These are phyloP conservation scores for Cheilinus undulatus DNA, from an alignment of 2,113 vertebrate species.

Conservation along the genomic window DNA sequence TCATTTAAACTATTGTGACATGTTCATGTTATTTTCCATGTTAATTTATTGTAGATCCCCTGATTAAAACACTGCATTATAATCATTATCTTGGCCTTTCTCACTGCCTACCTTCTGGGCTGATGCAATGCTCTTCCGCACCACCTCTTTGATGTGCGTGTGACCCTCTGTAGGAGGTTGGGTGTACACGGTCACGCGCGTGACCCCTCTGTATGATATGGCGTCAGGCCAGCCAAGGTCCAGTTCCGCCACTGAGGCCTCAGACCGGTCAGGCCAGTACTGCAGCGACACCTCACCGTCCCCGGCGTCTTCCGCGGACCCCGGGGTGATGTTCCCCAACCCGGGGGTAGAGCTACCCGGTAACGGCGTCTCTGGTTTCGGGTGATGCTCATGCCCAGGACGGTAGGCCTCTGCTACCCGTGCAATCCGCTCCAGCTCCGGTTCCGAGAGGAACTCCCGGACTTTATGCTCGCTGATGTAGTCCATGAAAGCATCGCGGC, in stretches of 20 bases:
- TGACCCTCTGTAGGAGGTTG: conserved; percentile 92
- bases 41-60: neutral
- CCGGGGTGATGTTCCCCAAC: conserved; percentile 54
- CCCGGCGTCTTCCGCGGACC: conserved; percentile 60
- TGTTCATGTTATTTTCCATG: neutral
- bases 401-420: conserved; percentile 86
- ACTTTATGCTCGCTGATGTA: conserved; percentile 84
- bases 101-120: conserved; percentile 89
- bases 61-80: neutral
- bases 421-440: conserved; percentile 87
- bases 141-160: conserved; percentile 96
- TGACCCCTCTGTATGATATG: conserved; percentile 92
- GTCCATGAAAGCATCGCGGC: conserved; percentile 87
- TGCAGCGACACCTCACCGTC: conserved; percentile 88
- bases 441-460: conserved; percentile 92
- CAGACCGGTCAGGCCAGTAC: conserved; percentile 96
- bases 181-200: conserved; percentile 92
- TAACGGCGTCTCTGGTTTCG: conserved; percentile 47
- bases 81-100: neutral
- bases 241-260: conserved; percentile 91
- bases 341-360: conserved; percentile 62
- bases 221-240: conserved; percentile 96
- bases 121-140: conserved; percentile 92
- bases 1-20: neutral
- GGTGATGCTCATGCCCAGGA: conserved; percentile 86